Base-by-base conservation (phyloP, 2,888 invertebrate species). In the Calameuta filiformis region DNA sequence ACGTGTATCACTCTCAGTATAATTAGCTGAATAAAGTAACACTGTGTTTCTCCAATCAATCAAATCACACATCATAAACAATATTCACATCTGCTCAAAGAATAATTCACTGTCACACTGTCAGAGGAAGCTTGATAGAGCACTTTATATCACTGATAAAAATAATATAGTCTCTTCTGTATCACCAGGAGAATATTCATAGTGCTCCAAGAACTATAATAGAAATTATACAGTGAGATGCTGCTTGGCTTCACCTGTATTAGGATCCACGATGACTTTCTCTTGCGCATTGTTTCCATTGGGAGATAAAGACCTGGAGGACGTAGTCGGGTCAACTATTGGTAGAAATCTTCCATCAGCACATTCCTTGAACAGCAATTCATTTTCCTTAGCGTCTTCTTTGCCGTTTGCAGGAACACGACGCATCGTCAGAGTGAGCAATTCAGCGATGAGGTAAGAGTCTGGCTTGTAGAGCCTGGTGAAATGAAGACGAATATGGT, bases 381-480 rank as follows among this genome's bases (percentile, higher is more conserved):
- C 86, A 11, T 83, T 68, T 31, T 87, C 84, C 33, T 84, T 84
- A 12, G 82, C 79, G 3, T 86, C 83, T 1, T 84, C 82, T 34
- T 85, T 87, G 12, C 83, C 82, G 4, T 83, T 83, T 4, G 69
- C 75, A 9, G 76, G 75, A 1, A 85, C 11, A 40, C 85, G 85
- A 40, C 81, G 85, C 87, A 90, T 86, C 2, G 84, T 87, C 12
- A 90, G 80, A 0, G 87, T 84, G 4, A 90, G 77, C 11, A 88
- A 37, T 69, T 90, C 90, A 12, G 90, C 85, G 3, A 90, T 89
- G 3, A 90, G 82, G 81, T 89, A 90, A 34, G 90, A 90, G 1
- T 90, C 90, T 1, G 90, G 90, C 75, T 90, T 90, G 56, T 90
- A 90, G 6, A 90, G 77, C 77, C 90, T 83, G 0, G 87, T 89